A percentile compares a stretch with the other conserved stretches of the same genome.
phyloP scores from a whole-genome alignment of 2,113 vertebrate genomes.

The Halichoeres trimaculatus region DNA sequence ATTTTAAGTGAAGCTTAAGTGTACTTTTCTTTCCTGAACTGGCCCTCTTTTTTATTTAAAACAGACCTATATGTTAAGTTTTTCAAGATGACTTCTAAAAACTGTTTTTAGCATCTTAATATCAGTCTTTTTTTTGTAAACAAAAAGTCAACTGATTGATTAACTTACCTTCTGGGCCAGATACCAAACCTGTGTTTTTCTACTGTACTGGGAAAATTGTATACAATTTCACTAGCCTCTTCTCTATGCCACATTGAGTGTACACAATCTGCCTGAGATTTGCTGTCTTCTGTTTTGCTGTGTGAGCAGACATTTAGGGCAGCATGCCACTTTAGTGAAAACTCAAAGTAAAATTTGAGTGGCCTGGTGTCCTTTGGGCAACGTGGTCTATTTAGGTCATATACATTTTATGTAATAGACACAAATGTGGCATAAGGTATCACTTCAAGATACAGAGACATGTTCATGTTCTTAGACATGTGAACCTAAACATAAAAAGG shows the following conservation, averaged over 20 bases:
- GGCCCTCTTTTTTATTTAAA: too few species aligned
- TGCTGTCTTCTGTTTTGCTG: constrained; percentile 8
- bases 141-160: too few species aligned
- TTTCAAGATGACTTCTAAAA: too few species aligned
- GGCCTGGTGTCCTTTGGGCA: neutral
- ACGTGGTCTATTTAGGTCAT: constrained; percentile 45
- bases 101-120: too few species aligned
- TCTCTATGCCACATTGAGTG: neutral
- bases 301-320: neutral
- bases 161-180: too few species aligned
- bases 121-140: too few species aligned
- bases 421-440: constrained; percentile 38
- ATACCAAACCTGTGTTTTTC: too few species aligned
- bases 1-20: neutral
- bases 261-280: neutral
- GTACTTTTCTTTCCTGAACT: too few species aligned
- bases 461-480: neutral
- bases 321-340: constrained; percentile 49
- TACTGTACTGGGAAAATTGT: too few species aligned
- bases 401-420: constrained; percentile 48
- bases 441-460: constrained; percentile 3
- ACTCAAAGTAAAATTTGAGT: constrained; percentile 22
- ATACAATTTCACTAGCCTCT: neutral
- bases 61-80: too few species aligned
- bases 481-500: neutral